Conservation (phyloP, 1,140 invertebrate genomes). For the Drosophila mojavensis region DNA sequence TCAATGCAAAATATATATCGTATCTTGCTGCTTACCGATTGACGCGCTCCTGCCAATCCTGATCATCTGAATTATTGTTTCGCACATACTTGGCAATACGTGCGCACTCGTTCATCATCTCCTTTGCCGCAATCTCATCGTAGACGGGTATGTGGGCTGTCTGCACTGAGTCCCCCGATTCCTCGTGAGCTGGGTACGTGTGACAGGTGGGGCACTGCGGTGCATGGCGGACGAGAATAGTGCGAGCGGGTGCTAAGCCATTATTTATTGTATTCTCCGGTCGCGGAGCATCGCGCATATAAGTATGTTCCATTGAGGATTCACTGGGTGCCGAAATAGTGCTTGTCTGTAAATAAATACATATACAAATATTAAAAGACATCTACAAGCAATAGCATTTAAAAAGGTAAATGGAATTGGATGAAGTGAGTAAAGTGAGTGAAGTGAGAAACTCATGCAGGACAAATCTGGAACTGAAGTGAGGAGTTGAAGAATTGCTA, state of each 20-base stretch:
- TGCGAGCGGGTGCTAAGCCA: constrained; percentile 66
- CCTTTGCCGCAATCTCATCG: constrained; percentile 87
- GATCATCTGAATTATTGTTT: constrained; percentile 86
- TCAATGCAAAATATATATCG: neutral
- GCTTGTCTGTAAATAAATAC: constrained; percentile 48
- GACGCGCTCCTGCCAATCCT: constrained; percentile 90
- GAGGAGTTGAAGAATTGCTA: neutral
- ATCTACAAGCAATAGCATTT: neutral
- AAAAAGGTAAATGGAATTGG: neutral
- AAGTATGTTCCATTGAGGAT: constrained; percentile 79
- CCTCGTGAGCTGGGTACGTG: constrained; percentile 70
- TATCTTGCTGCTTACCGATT: constrained; percentile 85
- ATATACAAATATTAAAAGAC: neutral
- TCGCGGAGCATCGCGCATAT: constrained; percentile 65
- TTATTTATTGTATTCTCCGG: constrained; percentile 43
- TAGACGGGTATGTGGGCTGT: constrained; percentile 85
- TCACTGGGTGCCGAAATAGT: constrained; percentile 69
- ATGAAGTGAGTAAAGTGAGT: neutral
- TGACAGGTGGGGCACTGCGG: constrained; percentile 81
- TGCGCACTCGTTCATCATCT: constrained; percentile 90
- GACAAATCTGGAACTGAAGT: too few relatives aligned
- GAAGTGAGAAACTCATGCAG: neutral
- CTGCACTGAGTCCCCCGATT: constrained; percentile 59
- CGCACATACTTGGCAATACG: constrained; percentile 87
- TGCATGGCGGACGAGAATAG: constrained; percentile 72